These are phyloP conservation scores for Heterodera filipjevi DNA, from an alignment of 2,888 invertebrate genomes.

Conservation along the genomic window DNA sequence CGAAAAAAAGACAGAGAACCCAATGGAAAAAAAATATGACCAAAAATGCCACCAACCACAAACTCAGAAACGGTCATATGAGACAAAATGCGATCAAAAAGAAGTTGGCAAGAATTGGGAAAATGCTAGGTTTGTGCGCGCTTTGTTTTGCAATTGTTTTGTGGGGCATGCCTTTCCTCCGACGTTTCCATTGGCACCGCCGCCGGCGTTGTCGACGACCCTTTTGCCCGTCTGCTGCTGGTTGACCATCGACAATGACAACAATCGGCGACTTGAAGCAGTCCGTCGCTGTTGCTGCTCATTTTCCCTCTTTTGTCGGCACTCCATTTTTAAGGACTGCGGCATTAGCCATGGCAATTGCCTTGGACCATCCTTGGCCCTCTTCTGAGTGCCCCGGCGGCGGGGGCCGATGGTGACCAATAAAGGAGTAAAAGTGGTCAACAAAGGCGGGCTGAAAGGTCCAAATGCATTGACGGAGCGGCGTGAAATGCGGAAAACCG, in stretches of 20 bases:
- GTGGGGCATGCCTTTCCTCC: not conserved
- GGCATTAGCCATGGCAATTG: not conserved
- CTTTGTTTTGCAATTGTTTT: not conserved
- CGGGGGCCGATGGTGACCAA: not conserved
- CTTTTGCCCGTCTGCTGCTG: not conserved
- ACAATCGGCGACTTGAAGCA: not conserved
- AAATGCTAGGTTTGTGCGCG: not conserved
- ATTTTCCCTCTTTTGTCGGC: not conserved
- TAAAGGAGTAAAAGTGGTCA: not conserved
- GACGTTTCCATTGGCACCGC: not conserved
- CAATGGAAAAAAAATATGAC: not conserved
- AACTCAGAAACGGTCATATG: no score
- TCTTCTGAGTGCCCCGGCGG: not conserved
- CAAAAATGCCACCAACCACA: no score
- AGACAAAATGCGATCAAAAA: not conserved
- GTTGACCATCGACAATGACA: no score
- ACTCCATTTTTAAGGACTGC: not conserved
- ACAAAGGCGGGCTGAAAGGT: not conserved
- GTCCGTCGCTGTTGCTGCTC: not conserved
- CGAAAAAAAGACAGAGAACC: conserved; percentile 20
- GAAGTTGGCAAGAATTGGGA: no score
- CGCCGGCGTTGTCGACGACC: not conserved
- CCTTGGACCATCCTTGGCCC: not conserved
- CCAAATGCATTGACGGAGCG: not conserved
- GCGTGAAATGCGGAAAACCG: conserved; percentile 25